Percentiles rank a stretch among this genome's conserved stretches.
phyloP scores from a whole-genome alignment of 1,140 invertebrate species.

The Lepidurus apus region DNA sequence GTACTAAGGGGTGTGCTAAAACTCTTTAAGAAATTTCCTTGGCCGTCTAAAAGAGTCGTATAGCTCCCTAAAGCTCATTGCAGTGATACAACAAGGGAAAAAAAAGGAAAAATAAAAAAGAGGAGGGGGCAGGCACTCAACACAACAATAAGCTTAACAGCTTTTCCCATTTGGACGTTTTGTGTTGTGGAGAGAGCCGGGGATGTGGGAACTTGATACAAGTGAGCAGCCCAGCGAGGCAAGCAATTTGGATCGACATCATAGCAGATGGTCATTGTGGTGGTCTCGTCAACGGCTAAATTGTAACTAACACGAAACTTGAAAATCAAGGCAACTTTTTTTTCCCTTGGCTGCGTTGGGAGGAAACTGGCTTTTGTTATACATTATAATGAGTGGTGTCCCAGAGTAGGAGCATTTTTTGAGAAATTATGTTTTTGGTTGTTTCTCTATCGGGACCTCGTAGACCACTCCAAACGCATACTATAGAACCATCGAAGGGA shows the following conservation, averaged over 20 bases:
- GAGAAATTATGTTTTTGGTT: too few species aligned
- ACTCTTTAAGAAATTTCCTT: slow-evolving; percentile 16
- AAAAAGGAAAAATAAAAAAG: not conserved
- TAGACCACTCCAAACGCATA: too few species aligned
- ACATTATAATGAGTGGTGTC: too few species aligned
- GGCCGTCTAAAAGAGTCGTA: not conserved
- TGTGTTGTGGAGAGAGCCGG: not conserved
- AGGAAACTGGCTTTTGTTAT: too few species aligned
- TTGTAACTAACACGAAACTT: not conserved
- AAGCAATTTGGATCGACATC: not conserved
- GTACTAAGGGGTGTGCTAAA: slow-evolving; percentile 18
- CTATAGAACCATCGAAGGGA: too few species aligned
- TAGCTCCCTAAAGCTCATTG: not conserved
- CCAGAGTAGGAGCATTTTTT: too few species aligned
- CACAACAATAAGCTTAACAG: slow-evolving; percentile 19
- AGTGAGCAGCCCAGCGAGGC: not conserved
- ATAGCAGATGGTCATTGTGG: not conserved
- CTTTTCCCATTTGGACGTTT: not conserved
- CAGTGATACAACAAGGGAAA: not conserved
- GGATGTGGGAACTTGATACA: not conserved
- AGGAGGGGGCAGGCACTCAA: not conserved
- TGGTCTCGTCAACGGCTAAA: not conserved
- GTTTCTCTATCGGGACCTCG: too few species aligned
- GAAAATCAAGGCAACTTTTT: too few species aligned
- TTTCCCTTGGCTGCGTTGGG: too few species aligned